phyloP scores from a whole-genome alignment of 2,888 invertebrate genomes.

The Xanthorhoe spadicearia region DNA sequence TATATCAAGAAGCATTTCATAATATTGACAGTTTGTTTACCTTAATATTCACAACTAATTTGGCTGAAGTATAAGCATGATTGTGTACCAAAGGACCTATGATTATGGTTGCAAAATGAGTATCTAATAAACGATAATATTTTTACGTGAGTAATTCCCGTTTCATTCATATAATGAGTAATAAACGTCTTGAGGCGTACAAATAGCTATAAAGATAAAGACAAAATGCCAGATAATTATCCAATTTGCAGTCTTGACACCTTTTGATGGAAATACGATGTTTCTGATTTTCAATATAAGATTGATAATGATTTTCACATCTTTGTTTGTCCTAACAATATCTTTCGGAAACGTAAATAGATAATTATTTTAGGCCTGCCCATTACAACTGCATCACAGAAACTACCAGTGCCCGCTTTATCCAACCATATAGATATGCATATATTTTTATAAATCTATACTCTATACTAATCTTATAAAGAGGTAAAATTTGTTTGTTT shows the following conservation, averaged over 20 bases:
- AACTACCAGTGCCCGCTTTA: too few species aligned
- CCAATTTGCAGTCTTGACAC: slow-evolving; percentile 20
- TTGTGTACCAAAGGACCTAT: neutral
- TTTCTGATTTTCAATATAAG: neutral
- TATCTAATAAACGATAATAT: neutral
- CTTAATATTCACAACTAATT: too few species aligned
- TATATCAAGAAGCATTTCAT: too few species aligned
- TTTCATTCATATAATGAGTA: too few species aligned
- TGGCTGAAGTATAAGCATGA: too few species aligned
- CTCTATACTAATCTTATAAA: too few species aligned
- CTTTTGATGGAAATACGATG: slow-evolving; percentile 13
- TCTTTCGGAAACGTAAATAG: neutral
- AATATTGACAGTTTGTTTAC: too few species aligned
- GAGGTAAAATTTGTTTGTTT: too few species aligned
- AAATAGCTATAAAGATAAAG: slow-evolving; percentile 16
- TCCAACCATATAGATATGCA: too few species aligned
- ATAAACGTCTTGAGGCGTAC: neutral
- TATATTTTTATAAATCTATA: too few species aligned
- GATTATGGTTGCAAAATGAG: neutral
- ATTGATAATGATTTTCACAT: neutral
- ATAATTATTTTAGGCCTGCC: neutral
- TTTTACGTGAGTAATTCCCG: too few species aligned
- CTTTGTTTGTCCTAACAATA: neutral
- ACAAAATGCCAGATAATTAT: slow-evolving; percentile 16
- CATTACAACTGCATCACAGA: neutral